A percentile compares a stretch with the other conserved stretches of the same genome.
These are phyloP conservation scores for Epistrophe eligans DNA, from an alignment of 2,888 invertebrate species.

Conservation along the genomic window DNA sequence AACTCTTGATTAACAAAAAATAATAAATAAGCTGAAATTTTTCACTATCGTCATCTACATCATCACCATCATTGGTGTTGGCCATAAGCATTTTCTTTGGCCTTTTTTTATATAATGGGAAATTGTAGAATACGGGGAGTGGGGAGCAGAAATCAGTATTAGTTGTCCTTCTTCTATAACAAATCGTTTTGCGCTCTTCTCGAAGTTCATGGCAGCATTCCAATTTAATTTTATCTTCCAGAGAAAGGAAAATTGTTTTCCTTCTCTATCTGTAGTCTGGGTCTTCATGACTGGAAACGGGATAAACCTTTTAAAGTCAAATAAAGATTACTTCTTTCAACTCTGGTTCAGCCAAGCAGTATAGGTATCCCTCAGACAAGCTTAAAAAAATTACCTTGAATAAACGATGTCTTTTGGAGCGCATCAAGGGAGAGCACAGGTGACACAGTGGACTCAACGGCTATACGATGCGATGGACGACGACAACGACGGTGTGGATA, in stretches of 20 bases:
- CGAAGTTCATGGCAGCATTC: conserved; percentile 63
- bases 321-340: conserved; percentile 55
- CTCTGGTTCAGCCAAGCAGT: conserved; percentile 32
- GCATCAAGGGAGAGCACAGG: conserved; percentile 30
- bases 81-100: conserved; percentile 18
- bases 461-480: neutral
- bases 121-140: neutral
- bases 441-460: conserved; percentile 39
- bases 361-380: neutral
- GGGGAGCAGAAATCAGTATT: neutral
- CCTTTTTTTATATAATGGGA: neutral
- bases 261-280: conserved; percentile 1
- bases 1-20: conserved; percentile 65
- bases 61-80: conserved; percentile 14
- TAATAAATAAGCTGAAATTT: conserved; percentile 66
- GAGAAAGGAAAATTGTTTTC: conserved; percentile 58
- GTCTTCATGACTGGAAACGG: neutral
- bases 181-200: conserved; percentile 52
- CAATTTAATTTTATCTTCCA: conserved; percentile 63
- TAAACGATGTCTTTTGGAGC: conserved; percentile 23
- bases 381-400: conserved; percentile 7
- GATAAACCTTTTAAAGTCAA: conserved; percentile 37
- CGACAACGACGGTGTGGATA: conserved; percentile 39
- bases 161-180: conserved; percentile 1
- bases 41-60: conserved; percentile 42